Evolutionary conservation across 2,797 vertebrate genomes (phyloP).

Genomic region (Crax fasciolata): DNA sequence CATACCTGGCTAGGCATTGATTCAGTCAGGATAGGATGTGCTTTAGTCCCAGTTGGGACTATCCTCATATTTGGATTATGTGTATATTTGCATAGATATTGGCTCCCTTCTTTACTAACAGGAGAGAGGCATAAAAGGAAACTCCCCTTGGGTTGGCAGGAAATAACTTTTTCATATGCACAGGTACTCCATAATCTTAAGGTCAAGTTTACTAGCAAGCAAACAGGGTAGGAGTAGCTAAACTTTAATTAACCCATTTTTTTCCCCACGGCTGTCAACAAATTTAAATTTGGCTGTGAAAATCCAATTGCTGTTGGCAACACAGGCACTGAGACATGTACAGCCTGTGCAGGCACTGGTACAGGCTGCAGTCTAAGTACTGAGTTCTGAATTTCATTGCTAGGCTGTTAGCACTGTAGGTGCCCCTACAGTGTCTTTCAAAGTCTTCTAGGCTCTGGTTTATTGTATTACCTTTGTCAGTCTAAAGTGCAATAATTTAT

Average conservation of each 20-base stretch:
- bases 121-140: background rate
- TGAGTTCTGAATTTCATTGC: background rate
- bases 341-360: background rate
- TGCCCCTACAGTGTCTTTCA: conserved; percentile 13
- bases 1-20: background rate
- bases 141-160: background rate
- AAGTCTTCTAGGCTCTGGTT: conserved; percentile 34
- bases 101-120: background rate
- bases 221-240: background rate
- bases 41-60: background rate
- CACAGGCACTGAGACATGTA: background rate
- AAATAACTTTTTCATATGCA: background rate
- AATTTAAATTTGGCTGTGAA: background rate
- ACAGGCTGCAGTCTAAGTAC: background rate
- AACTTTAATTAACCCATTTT: background rate
- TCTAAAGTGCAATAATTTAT: conserved; percentile 39
- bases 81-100: background rate
- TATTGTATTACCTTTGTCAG: conserved; percentile 56
- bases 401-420: background rate
- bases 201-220: background rate
- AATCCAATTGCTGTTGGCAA: conserved; percentile 16
- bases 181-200: background rate
- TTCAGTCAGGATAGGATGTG: background rate
- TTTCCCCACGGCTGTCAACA: background rate
- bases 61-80: background rate